These are phyloP conservation scores for Aphrocallistes beatrix DNA, from an alignment of 37 sponge, comb jelly and placozoan genomes.

Conservation along the genomic window DNA sequence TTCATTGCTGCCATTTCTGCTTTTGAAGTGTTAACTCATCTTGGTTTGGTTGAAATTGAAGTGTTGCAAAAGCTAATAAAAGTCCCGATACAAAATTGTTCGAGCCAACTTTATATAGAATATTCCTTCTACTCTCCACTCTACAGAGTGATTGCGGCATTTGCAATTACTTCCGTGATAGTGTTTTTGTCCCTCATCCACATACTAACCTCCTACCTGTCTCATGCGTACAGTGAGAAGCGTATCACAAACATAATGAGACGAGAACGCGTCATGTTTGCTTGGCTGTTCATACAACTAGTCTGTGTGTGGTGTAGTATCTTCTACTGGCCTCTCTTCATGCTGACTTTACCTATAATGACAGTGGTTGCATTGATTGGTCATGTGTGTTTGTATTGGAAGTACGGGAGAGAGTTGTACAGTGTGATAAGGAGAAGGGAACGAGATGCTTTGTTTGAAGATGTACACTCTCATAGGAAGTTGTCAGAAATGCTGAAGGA, in stretches of 20 bases:
- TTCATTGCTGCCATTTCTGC: not conserved
- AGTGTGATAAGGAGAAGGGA: not conserved
- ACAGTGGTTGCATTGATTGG: not conserved
- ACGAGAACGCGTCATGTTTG: not conserved
- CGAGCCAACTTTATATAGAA: not conserved
- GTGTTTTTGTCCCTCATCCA: not conserved
- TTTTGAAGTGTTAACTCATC: not conserved
- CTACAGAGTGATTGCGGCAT: not conserved
- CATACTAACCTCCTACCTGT: not conserved
- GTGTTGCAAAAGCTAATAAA: not conserved
- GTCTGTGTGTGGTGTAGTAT: not conserved
- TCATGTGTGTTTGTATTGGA: not conserved
- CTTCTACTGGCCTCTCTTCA: not conserved
- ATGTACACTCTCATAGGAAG: not conserved
- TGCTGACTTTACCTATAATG: not conserved
- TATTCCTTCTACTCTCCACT: not conserved
- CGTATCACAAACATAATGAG: not conserved
- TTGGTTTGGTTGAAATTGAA: not conserved
- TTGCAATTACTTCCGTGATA: not conserved
- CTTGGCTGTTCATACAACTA: not conserved
- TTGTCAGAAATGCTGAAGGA: not conserved
- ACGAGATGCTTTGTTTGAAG: conserved; percentile 5
- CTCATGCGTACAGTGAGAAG: not conserved
- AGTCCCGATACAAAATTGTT: not conserved
- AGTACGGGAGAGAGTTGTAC: not conserved